phyloP scores from a whole-genome alignment of 2,888 invertebrate genomes.

The Neria commutata region DNA sequence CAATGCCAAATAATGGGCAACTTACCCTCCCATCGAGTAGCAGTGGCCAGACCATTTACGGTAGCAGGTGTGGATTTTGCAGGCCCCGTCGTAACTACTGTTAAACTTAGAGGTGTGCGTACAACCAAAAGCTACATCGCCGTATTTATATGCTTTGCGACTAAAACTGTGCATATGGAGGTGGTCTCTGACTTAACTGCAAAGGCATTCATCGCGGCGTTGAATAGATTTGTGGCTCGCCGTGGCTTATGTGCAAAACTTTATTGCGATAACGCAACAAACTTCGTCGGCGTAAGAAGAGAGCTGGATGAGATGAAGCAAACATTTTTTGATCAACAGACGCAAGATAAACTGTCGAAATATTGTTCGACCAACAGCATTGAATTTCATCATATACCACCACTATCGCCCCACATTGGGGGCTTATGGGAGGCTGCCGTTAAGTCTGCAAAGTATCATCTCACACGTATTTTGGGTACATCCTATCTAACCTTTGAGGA shows the following conservation, averaged over 20 bases:
- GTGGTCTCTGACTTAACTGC: constrained; percentile 27
- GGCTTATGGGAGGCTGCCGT: constrained; percentile 29
- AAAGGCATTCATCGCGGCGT: constrained; percentile 21
- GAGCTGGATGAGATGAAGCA: constrained; percentile 14
- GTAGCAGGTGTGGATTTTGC: constrained; percentile 25
- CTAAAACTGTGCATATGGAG: constrained; percentile 33
- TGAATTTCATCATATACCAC: constrained; percentile 24
- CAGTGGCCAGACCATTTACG: constrained; percentile 19
- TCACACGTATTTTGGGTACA: constrained; percentile 14
- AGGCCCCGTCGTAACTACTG: constrained; percentile 24
- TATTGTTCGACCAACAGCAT: constrained; percentile 24
- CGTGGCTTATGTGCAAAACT: not conserved
- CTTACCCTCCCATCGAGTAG: constrained; percentile 13
- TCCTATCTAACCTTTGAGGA: constrained; percentile 24
- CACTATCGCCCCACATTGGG: constrained; percentile 29
- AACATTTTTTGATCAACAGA: constrained; percentile 20
- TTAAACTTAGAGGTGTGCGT: constrained; percentile 15
- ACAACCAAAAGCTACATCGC: constrained; percentile 27
- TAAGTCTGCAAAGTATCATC: constrained; percentile 24
- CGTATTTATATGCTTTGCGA: constrained; percentile 28
- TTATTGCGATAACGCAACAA: not conserved
- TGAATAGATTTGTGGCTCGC: not conserved
- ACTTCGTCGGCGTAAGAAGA: not conserved
- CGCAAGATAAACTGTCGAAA: constrained; percentile 7
- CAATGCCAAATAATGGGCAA: constrained; percentile 32